phyloP scores from a whole-genome alignment of 2,113 vertebrate genomes.

The Pteropus alecto region DNA sequence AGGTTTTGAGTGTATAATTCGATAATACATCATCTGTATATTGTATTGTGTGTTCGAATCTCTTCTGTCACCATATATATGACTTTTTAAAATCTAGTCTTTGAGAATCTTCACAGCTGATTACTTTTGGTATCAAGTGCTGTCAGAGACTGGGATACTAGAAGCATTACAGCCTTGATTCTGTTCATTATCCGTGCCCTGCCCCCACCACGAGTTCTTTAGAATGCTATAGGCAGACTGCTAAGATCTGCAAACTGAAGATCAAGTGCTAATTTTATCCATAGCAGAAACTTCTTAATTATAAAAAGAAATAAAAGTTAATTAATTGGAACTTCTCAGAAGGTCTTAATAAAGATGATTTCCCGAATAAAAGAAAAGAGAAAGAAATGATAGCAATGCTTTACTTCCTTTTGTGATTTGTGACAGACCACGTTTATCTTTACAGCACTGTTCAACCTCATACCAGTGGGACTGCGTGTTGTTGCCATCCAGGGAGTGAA shows the following conservation, averaged over 20 bases:
- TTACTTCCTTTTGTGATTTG: background rate
- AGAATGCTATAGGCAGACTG: background rate
- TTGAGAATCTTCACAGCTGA: constrained; percentile 3
- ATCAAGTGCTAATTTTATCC: background rate
- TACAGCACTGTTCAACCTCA: constrained; percentile 99
- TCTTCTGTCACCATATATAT: too few relatives aligned
- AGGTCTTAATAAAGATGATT: background rate
- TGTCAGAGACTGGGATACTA: background rate
- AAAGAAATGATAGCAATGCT: background rate
- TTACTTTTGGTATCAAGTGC: background rate
- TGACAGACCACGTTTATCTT: constrained; percentile 69
- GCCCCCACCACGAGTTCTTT: background rate
- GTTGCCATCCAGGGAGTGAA: constrained; percentile 99
- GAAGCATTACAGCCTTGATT: background rate
- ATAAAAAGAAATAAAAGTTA: background rate
- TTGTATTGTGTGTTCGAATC: too few relatives aligned
- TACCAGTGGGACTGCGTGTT: constrained; percentile 98
- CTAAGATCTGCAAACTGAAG: background rate
- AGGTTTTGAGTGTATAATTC: too few relatives aligned
- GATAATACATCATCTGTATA: too few relatives aligned
- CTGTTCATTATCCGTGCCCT: background rate
- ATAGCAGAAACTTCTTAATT: background rate
- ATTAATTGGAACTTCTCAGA: background rate
- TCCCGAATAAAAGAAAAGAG: background rate
- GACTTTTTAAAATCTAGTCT: background rate